Evolutionary conservation across 2,113 vertebrate species (phyloP).

Genomic region (Holacanthus passer): DNA sequence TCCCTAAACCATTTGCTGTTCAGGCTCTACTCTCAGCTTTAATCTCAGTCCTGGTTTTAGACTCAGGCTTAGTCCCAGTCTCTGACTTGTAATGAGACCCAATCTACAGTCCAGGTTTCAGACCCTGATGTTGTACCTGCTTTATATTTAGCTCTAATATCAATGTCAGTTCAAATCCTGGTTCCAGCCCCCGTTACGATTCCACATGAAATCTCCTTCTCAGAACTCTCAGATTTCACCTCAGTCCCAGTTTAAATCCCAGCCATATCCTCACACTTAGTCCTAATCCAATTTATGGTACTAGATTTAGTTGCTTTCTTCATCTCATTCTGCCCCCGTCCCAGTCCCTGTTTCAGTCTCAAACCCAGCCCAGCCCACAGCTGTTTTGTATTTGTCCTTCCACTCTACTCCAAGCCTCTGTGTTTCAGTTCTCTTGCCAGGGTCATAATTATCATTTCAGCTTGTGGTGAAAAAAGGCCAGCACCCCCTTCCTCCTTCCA

Average conservation of each 20-base stretch:
- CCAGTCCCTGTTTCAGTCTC: not conserved
- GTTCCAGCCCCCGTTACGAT: not conserved
- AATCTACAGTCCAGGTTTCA: not conserved
- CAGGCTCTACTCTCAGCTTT: not conserved
- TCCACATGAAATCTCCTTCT: not conserved
- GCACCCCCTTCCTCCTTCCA: slow-evolving; percentile 23
- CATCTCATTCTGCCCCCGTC: not conserved
- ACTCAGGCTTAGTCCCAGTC: not conserved
- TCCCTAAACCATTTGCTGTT: not conserved
- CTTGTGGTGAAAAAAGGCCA: slow-evolving; percentile 80
- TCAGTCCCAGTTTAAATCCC: not conserved
- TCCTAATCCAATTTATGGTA: slow-evolving; percentile 41
- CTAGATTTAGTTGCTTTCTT: slow-evolving; percentile 3
- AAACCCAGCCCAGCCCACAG: slow-evolving; percentile 74
- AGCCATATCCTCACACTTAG: not conserved
- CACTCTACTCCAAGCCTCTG: slow-evolving; percentile 83
- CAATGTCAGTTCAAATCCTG: not conserved
- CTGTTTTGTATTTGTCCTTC: slow-evolving; percentile 90
- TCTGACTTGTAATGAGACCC: not conserved
- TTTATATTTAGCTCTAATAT: not conserved
- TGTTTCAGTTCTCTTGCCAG: slow-evolving; percentile 88
- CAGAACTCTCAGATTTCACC: too few species aligned
- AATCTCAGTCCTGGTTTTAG: not conserved
- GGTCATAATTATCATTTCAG: slow-evolving; percentile 90
- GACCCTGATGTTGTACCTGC: not conserved